These are phyloP conservation scores for Bradypus variegatus DNA, from an alignment of 2,797 vertebrate species.

Conservation along the genomic window DNA sequence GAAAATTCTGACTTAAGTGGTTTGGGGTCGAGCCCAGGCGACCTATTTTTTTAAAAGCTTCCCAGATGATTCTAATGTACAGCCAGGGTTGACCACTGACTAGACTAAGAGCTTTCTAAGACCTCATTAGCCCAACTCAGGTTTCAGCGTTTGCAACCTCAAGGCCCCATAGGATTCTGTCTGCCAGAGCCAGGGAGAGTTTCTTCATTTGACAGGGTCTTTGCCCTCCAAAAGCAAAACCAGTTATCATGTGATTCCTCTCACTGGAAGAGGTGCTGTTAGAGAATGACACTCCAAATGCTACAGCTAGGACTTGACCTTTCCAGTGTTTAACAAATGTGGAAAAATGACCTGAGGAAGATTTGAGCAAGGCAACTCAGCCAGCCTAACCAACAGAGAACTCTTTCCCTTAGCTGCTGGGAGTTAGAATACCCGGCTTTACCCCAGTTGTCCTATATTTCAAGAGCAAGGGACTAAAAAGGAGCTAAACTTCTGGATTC, in stretches of 20 bases:
- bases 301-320: not conserved
- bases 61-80: not conserved
- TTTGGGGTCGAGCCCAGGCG: not conserved
- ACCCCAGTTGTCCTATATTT: not conserved
- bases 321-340: not conserved
- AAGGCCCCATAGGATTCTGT: not conserved
- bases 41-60: not conserved
- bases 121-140: not conserved
- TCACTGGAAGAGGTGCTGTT: not conserved
- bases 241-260: not conserved
- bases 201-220: not conserved
- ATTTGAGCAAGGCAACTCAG: not conserved
- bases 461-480: not conserved
- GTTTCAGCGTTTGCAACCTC: constrained; percentile 2
- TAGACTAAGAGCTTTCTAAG: not conserved
- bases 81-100: not conserved
- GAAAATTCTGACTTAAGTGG: not conserved
- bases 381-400: not conserved
- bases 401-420: not conserved
- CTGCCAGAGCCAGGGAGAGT: not conserved
- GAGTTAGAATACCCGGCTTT: not conserved
- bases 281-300: not conserved
- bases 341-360: not conserved
- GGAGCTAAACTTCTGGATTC: not conserved
- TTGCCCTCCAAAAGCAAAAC: constrained; percentile 15